Conservation (phyloP, 2,888 invertebrate genomes). For the Heliconius cydno region DNA sequence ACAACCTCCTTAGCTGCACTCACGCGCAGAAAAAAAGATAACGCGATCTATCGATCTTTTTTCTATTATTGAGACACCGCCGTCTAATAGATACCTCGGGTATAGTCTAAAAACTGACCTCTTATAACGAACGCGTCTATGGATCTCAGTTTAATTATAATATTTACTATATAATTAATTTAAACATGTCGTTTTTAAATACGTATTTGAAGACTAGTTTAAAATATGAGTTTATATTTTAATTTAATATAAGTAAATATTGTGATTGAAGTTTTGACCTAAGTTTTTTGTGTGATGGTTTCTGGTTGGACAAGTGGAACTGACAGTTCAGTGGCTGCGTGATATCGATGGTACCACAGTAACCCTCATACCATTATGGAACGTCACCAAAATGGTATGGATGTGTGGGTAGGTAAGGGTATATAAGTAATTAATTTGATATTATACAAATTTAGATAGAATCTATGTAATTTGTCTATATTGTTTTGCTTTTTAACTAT, state of each 20-base stretch:
- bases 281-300: slow-evolving; percentile 56
- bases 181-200: slow-evolving; percentile 78
- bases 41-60: slow-evolving; percentile 83
- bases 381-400: slow-evolving; percentile 84
- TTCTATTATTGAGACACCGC: slow-evolving; percentile 74
- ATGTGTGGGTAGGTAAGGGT: slow-evolving; percentile 85
- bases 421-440: slow-evolving; percentile 54
- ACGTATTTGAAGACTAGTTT: slow-evolving; percentile 79
- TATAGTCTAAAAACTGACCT: slow-evolving; percentile 76
- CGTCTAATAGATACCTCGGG: slow-evolving; percentile 67
- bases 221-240: slow-evolving; percentile 74
- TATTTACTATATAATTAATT: slow-evolving; percentile 80
- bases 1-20: slow-evolving; percentile 83
- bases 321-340: slow-evolving; percentile 56
- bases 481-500: not conserved
- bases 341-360: slow-evolving; percentile 62
- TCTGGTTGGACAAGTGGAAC: slow-evolving; percentile 57
- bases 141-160: no score
- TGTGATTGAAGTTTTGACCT: slow-evolving; percentile 65
- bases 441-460: slow-evolving; percentile 30
- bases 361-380: slow-evolving; percentile 80
- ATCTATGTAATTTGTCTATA: not conserved
- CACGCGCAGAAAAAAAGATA: slow-evolving; percentile 83
- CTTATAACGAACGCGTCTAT: slow-evolving; percentile 72
- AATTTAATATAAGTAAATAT: slow-evolving; percentile 77